Evolutionary conservation across 2,888 invertebrate species (phyloP).

Genomic region (Latrodectus elegans): DNA sequence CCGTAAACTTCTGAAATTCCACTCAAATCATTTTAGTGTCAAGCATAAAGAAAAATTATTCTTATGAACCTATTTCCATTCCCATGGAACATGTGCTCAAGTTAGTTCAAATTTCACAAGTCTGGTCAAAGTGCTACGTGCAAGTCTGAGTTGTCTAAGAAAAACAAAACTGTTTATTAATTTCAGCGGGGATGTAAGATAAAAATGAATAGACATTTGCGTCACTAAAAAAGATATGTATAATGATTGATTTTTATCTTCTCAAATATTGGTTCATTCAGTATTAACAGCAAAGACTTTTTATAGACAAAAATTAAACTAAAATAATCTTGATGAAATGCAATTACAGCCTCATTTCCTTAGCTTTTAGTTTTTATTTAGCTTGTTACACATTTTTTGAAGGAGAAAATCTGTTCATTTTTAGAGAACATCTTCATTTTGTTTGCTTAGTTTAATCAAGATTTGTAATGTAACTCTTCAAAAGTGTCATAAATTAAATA

Average conservation of each 20-base stretch:
- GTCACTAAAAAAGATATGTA: background rate
- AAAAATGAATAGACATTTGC: conserved; percentile 19
- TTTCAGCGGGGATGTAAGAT: conserved; percentile 12
- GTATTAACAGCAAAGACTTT: background rate
- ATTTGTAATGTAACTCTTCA: too few relatives aligned
- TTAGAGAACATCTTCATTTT: too few relatives aligned
- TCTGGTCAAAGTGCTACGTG: conserved; percentile 15
- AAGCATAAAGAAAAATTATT: too few relatives aligned
- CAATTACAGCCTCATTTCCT: too few relatives aligned
- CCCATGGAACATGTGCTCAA: background rate
- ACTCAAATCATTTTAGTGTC: background rate
- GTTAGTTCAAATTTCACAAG: conserved; percentile 29
- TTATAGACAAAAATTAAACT: too few relatives aligned
- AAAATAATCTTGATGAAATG: too few relatives aligned
- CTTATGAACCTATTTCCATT: background rate
- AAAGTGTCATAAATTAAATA: too few relatives aligned
- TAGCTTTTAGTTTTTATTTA: too few relatives aligned
- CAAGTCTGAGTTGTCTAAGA: background rate
- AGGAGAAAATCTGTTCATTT: too few relatives aligned
- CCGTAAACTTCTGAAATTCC: background rate
- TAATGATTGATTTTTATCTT: background rate
- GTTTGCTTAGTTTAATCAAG: too few relatives aligned
- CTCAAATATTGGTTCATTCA: background rate
- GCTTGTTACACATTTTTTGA: too few relatives aligned
- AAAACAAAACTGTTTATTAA: conserved; percentile 4